Evolutionary conservation across 2,888 invertebrate genomes (phyloP), one percentile per base, ranked within the genome.

Genomic region (Oscheius sp.): DNA sequence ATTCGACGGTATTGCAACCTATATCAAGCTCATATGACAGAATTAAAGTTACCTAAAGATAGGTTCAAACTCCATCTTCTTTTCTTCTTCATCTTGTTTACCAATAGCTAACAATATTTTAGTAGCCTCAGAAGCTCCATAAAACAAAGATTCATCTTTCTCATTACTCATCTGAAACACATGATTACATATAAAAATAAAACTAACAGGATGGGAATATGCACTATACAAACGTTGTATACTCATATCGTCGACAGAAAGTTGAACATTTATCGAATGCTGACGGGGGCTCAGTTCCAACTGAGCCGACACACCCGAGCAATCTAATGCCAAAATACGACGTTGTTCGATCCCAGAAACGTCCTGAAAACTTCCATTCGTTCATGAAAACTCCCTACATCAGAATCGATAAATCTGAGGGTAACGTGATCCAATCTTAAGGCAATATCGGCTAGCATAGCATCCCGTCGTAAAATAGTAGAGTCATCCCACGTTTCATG

Each of bases 401-500:
- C 73, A 28, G 74, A 71, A 67, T 85, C 83, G 12, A 80, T 74
- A 45, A 85, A 81, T 57, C 83, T 54, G 20, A 85, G 63, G 5
- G 84, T 83, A 56, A 84, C 66, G 30, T 78, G 69, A 17, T 85
- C 83, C 38, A 85, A 54, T 41, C 73, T 61, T 36, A 86, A 64
- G 1, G 77, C 67, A 20, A 86, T 73, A 50, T 81, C 82, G 14
- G 86, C 85, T 57, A 86, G 64, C 3, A 85, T 70, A 26, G 69
- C 75, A 65, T 86, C 86, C 33, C 83, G 69, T 20, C 84, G 65
- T 17, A 86, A 70, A 17, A 85, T 63, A 0, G 81, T 83, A 24
- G 82, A 83, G 69, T 86, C 86, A 67, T 86, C 86, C 86, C 84
- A 86, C 8, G 81, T 77, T 33, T 85, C 84, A 59, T 80, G 80